A percentile compares a stretch with the other conserved stretches of the same genome.
Evolutionary conservation across 35 echinoderm and acorn worm genomes (phyloP).

Genomic region (Chiridota heheva): DNA sequence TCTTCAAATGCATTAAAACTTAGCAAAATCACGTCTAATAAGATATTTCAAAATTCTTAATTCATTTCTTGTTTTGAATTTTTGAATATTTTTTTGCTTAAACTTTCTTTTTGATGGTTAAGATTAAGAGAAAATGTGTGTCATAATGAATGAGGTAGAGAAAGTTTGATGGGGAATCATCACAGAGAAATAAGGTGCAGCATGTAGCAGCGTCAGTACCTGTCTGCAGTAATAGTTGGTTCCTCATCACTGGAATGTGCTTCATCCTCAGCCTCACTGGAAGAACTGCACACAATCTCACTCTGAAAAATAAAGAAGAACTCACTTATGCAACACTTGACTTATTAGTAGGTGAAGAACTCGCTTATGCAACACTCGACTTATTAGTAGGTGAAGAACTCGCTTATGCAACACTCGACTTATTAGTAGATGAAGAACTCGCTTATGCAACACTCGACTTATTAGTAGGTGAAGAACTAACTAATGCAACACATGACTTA

Average conservation of each 20-base stretch:
- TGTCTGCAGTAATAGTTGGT: constrained; percentile 47
- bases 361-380: not conserved
- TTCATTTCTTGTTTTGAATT: no score
- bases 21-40: no score
- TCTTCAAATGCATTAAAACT: no score
- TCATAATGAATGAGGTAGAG: no score
- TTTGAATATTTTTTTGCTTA: no score
- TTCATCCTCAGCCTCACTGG: constrained; percentile 62
- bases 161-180: no score
- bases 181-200: no score
- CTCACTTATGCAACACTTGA: not conserved
- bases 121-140: no score
- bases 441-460: constrained; percentile 12
- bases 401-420: not conserved
- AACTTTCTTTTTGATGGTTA: no score
- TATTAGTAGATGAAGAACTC: not conserved
- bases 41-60: no score
- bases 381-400: not conserved
- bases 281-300: constrained; percentile 13
- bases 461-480: not conserved
- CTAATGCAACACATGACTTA: constrained; percentile 2
- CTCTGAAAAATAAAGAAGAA: not conserved
- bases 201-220: no score
- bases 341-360: constrained; percentile 21
- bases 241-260: constrained; percentile 82